phyloP scores from a whole-genome alignment of 30 jellyfish, hydroid and myxozoan genomes.

The Pelagia noctiluca region DNA sequence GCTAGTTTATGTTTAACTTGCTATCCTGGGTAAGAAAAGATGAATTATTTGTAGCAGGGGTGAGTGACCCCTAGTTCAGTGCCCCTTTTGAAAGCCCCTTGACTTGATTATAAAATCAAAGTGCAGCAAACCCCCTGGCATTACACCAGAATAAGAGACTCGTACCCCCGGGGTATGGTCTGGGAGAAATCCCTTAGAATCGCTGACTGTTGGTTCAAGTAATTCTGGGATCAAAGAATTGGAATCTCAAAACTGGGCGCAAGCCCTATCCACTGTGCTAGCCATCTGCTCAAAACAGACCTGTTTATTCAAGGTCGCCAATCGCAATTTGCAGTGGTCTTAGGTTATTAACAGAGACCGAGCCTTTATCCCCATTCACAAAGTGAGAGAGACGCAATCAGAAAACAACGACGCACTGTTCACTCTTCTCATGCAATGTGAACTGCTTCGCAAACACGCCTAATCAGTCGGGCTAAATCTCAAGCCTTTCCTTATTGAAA shows the following conservation, averaged over 20 bases:
- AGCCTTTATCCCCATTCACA: background rate
- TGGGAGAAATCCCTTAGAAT: slow-evolving; percentile 21
- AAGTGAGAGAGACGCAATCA: background rate
- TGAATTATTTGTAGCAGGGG: too few relatives aligned
- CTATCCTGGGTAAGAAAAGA: too few relatives aligned
- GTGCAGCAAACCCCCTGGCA: too few relatives aligned
- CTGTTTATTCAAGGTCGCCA: slow-evolving; percentile 46
- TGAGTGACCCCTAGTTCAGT: too few relatives aligned
- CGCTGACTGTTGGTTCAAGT: slow-evolving; percentile 36
- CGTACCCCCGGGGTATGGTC: slow-evolving; percentile 2
- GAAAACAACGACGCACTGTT: background rate
- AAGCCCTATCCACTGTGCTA: slow-evolving; percentile 11
- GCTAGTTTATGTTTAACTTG: too few relatives aligned
- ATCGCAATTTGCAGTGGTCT: slow-evolving; percentile 11
- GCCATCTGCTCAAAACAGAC: slow-evolving; percentile 12
- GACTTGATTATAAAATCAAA: too few relatives aligned
- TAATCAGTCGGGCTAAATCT: too few relatives aligned
- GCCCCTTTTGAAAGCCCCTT: too few relatives aligned
- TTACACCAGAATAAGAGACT: too few relatives aligned
- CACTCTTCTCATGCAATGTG: background rate
- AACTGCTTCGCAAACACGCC: background rate
- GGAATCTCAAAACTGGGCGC: slow-evolving; percentile 30
- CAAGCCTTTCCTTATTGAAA: too few relatives aligned
- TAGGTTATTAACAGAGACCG: slow-evolving; percentile 26
- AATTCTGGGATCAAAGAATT: slow-evolving; percentile 45